phyloP scores from a whole-genome alignment of 1,140 invertebrate genomes.

The Scaptomyza hsui region DNA sequence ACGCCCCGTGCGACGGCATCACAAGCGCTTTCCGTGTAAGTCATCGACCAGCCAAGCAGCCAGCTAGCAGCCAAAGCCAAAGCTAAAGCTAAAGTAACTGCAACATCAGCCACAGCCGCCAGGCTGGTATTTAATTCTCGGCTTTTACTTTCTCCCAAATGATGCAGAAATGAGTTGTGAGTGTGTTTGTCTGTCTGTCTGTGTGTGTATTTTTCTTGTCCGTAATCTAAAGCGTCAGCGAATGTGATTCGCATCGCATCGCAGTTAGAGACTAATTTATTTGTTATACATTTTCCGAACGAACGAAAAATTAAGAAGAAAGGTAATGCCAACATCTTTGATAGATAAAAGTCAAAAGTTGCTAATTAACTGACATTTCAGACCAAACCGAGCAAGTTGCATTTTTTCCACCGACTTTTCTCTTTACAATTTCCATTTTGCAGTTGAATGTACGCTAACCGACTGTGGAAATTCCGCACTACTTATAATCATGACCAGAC shows the following conservation, averaged over 20 bases:
- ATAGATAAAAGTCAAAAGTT: constrained; percentile 53
- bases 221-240: constrained; percentile 52
- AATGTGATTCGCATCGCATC: constrained; percentile 8
- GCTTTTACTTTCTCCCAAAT: constrained; percentile 82
- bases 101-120: constrained; percentile 21
- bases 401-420: constrained; percentile 52
- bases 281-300: constrained; percentile 67
- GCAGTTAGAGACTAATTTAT: constrained; percentile 18
- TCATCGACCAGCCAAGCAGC: constrained; percentile 67
- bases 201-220: constrained; percentile 9
- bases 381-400: constrained; percentile 58
- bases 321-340: constrained; percentile 44
- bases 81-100: too few relatives aligned
- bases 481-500: constrained; percentile 66
- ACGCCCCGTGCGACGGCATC: constrained; percentile 58
- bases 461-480: constrained; percentile 78
- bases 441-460: constrained; percentile 72
- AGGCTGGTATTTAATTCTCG: constrained; percentile 71
- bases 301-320: constrained; percentile 65
- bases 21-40: constrained; percentile 57
- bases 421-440: constrained; percentile 69
- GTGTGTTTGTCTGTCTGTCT: neutral
- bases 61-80: constrained; percentile 5
- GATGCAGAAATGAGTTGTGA: constrained; percentile 68
- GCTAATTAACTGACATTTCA: constrained; percentile 72